Evolutionary conservation across 2,113 vertebrate genomes (phyloP).

Genomic region (Macheiramphus alcinus): DNA sequence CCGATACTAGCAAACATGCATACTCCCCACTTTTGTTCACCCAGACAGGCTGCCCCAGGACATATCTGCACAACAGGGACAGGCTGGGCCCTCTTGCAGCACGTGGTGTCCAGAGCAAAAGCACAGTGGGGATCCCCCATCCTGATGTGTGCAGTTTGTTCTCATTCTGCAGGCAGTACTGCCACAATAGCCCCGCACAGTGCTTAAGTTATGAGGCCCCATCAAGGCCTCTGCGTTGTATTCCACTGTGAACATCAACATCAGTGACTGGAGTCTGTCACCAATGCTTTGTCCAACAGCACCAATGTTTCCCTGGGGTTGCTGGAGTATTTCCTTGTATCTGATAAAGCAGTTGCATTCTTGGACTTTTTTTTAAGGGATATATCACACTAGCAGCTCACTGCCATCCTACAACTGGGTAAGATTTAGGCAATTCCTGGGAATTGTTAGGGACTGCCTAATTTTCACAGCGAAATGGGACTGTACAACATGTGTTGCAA

Average conservation of each 20-base stretch:
- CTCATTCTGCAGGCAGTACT: not conserved
- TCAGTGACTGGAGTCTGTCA: not conserved
- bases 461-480: not conserved
- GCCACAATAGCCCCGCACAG: not conserved
- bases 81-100: not conserved
- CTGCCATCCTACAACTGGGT: not conserved
- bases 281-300: not conserved
- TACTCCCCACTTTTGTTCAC: not conserved
- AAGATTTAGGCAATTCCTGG: not conserved
- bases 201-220: not conserved
- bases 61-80: not conserved
- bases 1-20: not conserved
- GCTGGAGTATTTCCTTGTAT: not conserved
- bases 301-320: not conserved
- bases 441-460: not conserved
- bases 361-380: not conserved
- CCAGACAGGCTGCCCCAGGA: not conserved
- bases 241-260: not conserved
- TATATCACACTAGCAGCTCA: not conserved
- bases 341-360: not conserved
- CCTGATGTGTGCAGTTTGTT: not conserved
- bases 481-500: fast-evolving
- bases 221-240: not conserved
- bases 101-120: not conserved
- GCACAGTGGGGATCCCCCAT: too few relatives aligned